Conservation (phyloP, 2,797 vertebrate species). For the Muscicapa comitata region DNA sequence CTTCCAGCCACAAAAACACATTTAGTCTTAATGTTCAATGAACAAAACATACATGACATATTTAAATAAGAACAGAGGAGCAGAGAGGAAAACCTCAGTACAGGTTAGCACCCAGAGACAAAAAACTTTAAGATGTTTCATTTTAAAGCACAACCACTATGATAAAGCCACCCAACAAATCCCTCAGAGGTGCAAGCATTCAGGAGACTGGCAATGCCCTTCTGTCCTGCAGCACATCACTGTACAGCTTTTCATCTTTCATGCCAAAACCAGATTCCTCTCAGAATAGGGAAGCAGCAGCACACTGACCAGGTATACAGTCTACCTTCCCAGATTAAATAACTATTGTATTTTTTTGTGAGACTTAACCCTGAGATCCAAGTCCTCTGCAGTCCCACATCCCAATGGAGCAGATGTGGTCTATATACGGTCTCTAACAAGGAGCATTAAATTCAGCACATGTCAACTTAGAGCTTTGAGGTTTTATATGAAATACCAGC, state of each 20-base stretch:
- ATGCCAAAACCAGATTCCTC: not conserved
- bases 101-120: not conserved
- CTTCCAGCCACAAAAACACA: not conserved
- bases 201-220: not conserved
- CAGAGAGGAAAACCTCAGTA: not conserved
- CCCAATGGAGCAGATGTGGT: not conserved
- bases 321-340: not conserved
- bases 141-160: not conserved
- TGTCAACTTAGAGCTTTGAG: not conserved
- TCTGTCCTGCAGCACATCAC: not conserved
- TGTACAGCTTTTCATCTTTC: not conserved
- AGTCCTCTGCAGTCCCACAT: not conserved
- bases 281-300: not conserved
- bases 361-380: not conserved
- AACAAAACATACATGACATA: not conserved
- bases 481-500: not conserved
- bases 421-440: not conserved
- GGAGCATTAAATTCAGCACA: not conserved
- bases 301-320: not conserved
- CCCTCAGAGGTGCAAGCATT: not conserved
- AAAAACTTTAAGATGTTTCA: not conserved
- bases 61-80: not conserved
- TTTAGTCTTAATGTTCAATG: not conserved
- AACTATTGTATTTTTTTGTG: not conserved
- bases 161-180: not conserved